Evolutionary conservation across 2,888 invertebrate genomes (phyloP).

Genomic region (Timema cristinae): DNA sequence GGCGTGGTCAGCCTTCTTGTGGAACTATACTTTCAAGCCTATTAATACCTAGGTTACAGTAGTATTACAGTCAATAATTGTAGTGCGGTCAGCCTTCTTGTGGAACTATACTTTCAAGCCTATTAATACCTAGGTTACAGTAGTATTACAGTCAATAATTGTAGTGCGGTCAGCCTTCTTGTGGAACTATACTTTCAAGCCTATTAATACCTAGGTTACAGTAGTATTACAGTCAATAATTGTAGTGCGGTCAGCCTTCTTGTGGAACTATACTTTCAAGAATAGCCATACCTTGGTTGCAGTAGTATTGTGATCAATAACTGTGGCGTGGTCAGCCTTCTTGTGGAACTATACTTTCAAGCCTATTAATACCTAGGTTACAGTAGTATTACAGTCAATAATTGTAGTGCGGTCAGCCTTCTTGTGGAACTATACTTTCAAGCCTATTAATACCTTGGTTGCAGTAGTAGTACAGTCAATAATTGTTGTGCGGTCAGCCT

Average conservation of each 20-base stretch:
- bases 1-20: constrained; percentile 80
- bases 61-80: constrained; percentile 71
- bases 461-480: constrained; percentile 72
- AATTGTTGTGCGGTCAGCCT: constrained; percentile 75
- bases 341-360: constrained; percentile 81
- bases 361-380: constrained; percentile 51
- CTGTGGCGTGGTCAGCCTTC: constrained; percentile 75
- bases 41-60: no score
- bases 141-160: constrained; percentile 71
- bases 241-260: constrained; percentile 78
- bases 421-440: constrained; percentile 81
- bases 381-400: constrained; percentile 71
- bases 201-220: constrained; percentile 52
- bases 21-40: no score
- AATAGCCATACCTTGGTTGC: no score
- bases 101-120: constrained; percentile 72
- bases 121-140: constrained; percentile 55
- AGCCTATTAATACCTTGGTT: constrained; percentile 50
- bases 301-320: constrained; percentile 73
- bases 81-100: constrained; percentile 79
- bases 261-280: no score
- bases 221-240: constrained; percentile 74
- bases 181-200: constrained; percentile 73
- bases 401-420: constrained; percentile 77
- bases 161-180: constrained; percentile 82